Base-by-base conservation (phyloP, 2,888 invertebrate species). In the Pandemis corylana region DNA sequence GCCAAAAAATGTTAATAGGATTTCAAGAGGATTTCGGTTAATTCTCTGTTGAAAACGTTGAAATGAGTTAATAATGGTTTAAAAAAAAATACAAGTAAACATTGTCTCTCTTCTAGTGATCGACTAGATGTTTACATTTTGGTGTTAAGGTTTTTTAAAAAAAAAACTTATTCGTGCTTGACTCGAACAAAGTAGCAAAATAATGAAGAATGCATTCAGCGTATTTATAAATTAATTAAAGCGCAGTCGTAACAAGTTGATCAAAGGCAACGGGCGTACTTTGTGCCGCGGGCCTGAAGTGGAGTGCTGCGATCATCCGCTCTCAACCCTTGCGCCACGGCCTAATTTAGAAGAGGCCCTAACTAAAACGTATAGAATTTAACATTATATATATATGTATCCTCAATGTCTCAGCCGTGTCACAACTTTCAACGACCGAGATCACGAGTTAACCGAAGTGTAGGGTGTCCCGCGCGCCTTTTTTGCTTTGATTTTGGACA, bases 221-320 rank as follows among this genome's bases (percentile, higher is more conserved):
- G 61, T 67, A 71, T 67, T 71, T 71, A 75, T 71, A 67, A 61
- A 61, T 71, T 62, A 75, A 75, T 70, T 63, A 70, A 75, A 75
- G 67, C 20, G 70, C 67, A 74, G 51, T 61, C 66, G 70, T 70
- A 74, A 70, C 62, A 62, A 75, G 62, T 67, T 71, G 70, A 75
- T 75, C 75, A 75, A 75, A 75, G 75, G 71, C 51, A 44, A 44
- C 75, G 51, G 62, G 66, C 62, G 68, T 56, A 75, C 71, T 75
- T 70, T 66, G 74, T 65, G 59, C 61, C 51, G 73, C 63, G 64
- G 62, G 53, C 56, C 15, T 59, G 59, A 68, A 68, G 68, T 61
- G 62, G 67, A 71, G 53, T 42, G 46, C 69, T 46, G 62, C 62
- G 70, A 71, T 66, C 74, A 70, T 73, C 53, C 67, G 51, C 63